These are phyloP conservation scores for Dasypolia templi DNA, from an alignment of 2,888 invertebrate species.

Conservation along the genomic window DNA sequence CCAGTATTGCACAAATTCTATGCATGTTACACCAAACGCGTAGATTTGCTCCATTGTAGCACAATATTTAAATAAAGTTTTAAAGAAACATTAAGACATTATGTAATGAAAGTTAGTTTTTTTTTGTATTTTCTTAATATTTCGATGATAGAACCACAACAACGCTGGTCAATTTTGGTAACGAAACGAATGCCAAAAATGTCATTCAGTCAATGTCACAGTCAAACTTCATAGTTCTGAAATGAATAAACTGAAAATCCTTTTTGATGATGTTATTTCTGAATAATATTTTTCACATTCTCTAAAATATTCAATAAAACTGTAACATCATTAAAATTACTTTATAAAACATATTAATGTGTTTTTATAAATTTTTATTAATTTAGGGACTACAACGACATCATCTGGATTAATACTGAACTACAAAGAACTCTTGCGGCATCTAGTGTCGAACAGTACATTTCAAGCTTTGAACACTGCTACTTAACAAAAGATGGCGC, in stretches of 20 bases:
- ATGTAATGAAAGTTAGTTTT: constrained; percentile 33
- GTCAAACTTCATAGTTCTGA: background rate
- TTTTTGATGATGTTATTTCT: background rate
- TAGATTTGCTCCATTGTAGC: constrained; percentile 82
- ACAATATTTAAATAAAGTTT: background rate
- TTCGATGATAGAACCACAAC: constrained; percentile 23
- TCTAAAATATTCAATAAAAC: background rate
- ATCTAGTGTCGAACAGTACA: constrained; percentile 48
- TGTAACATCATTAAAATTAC: background rate
- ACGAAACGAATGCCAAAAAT: constrained; percentile 34
- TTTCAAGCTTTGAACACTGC: background rate
- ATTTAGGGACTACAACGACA: background rate
- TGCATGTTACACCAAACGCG: constrained; percentile 80
- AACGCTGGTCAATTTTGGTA: constrained; percentile 40
- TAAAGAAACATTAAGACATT: constrained; percentile 29
- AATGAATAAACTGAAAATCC: background rate
- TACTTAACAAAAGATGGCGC: constrained; percentile 45
- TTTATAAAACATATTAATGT: background rate
- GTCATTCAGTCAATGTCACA: constrained; percentile 38
- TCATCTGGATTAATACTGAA: background rate
- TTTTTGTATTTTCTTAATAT: constrained; percentile 1
- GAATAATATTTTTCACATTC: too few relatives aligned
- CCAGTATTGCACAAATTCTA: constrained; percentile 81
- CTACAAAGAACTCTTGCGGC: background rate
- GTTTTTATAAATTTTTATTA: background rate